These are phyloP conservation scores for Melanotaenia pygmaea DNA, from an alignment of 2,797 vertebrate species.

Conservation along the genomic window DNA sequence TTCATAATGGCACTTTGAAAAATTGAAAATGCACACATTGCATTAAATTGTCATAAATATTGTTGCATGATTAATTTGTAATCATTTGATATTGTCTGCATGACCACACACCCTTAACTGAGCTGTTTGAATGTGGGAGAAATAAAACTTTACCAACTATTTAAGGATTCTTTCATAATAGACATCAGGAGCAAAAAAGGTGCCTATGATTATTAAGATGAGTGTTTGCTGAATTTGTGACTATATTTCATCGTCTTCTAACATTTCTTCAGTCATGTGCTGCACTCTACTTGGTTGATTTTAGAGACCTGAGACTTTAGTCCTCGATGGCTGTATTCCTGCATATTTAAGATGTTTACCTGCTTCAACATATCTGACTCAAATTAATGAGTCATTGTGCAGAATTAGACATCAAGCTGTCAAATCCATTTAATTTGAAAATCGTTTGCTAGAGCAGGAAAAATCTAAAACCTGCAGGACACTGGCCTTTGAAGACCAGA, in stretches of 20 bases:
- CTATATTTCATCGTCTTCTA: no score
- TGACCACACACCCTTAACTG: not conserved
- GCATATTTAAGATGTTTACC: not conserved
- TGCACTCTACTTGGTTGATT: not conserved
- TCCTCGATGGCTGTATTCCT: no score
- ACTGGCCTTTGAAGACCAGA: not conserved
- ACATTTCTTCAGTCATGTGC: not conserved
- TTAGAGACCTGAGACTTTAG: not conserved
- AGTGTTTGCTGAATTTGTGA: not conserved
- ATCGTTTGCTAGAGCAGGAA: not conserved
- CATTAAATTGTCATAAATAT: not conserved
- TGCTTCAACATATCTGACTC: not conserved
- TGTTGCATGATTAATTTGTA: not conserved
- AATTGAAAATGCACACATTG: not conserved
- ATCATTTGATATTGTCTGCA: not conserved
- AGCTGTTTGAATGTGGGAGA: not conserved
- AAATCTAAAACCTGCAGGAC: not conserved
- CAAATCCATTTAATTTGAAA: not conserved
- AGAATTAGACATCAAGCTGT: not conserved
- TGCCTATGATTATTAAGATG: not conserved
- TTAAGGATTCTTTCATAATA: not conserved
- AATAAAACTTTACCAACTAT: not conserved
- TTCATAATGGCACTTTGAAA: not conserved
- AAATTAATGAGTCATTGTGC: not conserved
- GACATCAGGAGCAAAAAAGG: not conserved